These are phyloP conservation scores for Tupaia tana DNA, from an alignment of 2,113 vertebrate species.

Conservation along the genomic window DNA sequence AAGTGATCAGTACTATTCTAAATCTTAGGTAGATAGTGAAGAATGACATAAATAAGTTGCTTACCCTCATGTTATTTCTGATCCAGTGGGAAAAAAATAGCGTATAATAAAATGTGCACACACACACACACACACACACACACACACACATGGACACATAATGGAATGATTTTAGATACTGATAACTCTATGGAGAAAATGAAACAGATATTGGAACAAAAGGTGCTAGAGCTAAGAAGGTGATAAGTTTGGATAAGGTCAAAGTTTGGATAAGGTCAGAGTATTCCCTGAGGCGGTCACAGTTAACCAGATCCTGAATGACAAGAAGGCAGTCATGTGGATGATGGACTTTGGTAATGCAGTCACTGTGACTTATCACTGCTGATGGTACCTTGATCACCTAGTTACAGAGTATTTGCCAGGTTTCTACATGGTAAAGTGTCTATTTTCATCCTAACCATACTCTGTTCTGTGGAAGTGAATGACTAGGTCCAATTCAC, in stretches of 20 bases:
- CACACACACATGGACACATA: background rate
- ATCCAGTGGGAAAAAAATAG: background rate
- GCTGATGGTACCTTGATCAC: background rate
- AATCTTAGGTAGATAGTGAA: background rate
- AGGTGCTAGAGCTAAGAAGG: background rate
- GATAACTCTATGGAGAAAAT: background rate
- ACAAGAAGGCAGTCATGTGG: accelerated
- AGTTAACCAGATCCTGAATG: background rate
- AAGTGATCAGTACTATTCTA: background rate
- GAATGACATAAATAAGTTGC: background rate
- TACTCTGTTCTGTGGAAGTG: background rate
- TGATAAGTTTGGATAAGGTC: background rate
- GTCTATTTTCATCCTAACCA: background rate
- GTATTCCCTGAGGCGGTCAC: background rate
- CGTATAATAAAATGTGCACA: background rate
- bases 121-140: background rate
- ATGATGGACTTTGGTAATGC: accelerated
- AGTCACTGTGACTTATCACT: background rate
- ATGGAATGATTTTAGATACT: background rate
- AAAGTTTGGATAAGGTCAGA: background rate
- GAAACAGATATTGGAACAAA: background rate
- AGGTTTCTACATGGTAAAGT: background rate
- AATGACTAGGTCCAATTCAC: background rate
- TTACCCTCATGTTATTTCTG: background rate
- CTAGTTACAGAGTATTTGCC: background rate